Base-by-base conservation (phyloP, 2,888 invertebrate species). In the Ophraella communa region DNA sequence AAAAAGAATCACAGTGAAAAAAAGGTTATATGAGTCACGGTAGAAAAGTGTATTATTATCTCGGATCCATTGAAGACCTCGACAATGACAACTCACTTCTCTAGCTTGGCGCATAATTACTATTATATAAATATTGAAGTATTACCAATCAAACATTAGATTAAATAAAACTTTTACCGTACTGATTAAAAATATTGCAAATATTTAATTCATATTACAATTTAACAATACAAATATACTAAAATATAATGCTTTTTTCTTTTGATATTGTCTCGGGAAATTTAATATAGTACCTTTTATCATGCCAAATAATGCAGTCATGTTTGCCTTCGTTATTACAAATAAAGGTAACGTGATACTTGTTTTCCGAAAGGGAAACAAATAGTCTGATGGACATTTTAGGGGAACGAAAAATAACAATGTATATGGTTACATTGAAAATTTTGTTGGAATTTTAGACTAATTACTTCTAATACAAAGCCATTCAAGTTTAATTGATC, bases 291-390 rank as follows among this genome's bases (percentile, higher is more conserved):
- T 20, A 20, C 11, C 45, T 45, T 45, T 45, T 21, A 45, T 45
- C 21, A 10, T 45, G 11, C 20, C 21, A 21, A 21, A 20, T 45
- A 45, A 45, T 45, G 11, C 11, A 21, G 42, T 17, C 17, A 42
- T 42, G 42, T 42, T 42, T 42, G n/a, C 42, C 17, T 42, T 45
- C 45, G 45, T 45, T 45, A 45, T 21, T 21, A 45, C 45, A 21
- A 45, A 44, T 44, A 20, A 20, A 44, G 20, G 44, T 44, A 44
- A 45, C 45, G 11, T 21, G n/a, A 45, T 7, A 45, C 45, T 20
- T 20, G 18, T 44, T 44, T 44, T 44, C 20, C 1, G 17, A 39
- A 39, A 21, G 1, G 4, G 21, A n/a, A 45, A 21, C 20, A 20
- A 7, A 11, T 20, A 3, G 10, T 30, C 30, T 45, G 21, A 20